phyloP scores from a whole-genome alignment of 2,113 vertebrate genomes.

The Anarhynchus alexandrinus region DNA sequence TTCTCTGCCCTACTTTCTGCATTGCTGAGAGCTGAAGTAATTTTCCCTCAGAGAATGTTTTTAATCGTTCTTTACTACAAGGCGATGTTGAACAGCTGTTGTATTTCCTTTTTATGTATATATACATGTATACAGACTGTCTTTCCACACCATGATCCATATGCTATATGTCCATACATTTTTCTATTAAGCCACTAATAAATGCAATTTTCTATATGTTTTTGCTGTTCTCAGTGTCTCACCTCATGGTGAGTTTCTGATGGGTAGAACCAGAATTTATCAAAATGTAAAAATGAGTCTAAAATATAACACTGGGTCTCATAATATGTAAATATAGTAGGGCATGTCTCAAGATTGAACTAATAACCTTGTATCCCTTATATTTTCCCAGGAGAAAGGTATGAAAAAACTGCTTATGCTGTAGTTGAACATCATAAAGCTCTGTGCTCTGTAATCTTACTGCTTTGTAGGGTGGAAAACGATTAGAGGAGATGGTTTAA shows the following conservation, averaged over 20 bases:
- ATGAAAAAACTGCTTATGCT: neutral
- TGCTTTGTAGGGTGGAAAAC: neutral
- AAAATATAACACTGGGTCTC: neutral
- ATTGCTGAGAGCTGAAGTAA: neutral
- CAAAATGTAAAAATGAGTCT: neutral
- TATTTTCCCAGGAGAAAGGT: neutral
- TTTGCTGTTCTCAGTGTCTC: neutral
- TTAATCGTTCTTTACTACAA: neutral
- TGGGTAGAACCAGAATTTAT: neutral
- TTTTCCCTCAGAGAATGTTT: neutral
- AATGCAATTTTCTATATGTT: neutral
- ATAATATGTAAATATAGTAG: neutral
- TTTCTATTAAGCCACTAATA: neutral
- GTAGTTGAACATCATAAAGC: neutral
- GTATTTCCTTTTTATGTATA: neutral
- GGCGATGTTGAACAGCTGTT: neutral
- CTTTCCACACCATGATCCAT: neutral
- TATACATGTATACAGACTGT: accelerated
- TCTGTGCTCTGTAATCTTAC: neutral
- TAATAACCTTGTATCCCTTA: accelerated
- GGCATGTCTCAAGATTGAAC: neutral
- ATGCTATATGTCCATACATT: neutral
- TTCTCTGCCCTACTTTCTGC: neutral
- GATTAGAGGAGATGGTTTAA: neutral
- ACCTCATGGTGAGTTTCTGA: neutral